Base-by-base conservation (phyloP, 2,797 vertebrate species). In the Xiphophorus birchmanni region DNA sequence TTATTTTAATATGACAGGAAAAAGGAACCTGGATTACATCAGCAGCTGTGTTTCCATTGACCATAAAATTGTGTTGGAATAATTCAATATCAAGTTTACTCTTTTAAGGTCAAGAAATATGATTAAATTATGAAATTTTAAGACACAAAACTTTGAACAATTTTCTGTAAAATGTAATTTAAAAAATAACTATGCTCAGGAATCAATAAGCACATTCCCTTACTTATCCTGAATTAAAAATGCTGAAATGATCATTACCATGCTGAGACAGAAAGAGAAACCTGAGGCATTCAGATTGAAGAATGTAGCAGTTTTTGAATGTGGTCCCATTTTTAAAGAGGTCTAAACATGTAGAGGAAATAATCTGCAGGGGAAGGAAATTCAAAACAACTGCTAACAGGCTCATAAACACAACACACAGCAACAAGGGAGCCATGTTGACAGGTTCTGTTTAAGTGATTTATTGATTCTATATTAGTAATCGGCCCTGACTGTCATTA, bases 1-100 rank as follows among this genome's bases (percentile, higher is more conserved):
- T 58, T 58, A 58, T 26, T 58, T 75, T 76, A 88, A 73, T 58
- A 79, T 52, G 40, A 77, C 78, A 71, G 12, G 12, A n/a, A 15
- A 44, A 42, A 44, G 12, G 1, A 67, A 8, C 7, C 17, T 21
- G 18, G 35, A 40, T 65, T 67, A 54, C 52, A 26, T 54, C 52
- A 54, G 23, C 9, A 26, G 23, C 11, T 13, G 54, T 54, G 52
- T 58, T 58, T n/a, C 23, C 52, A 54, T 3, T 52, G 21, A 23
- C 50, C 50, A 23, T 52, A 52, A 52, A 52, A 52, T 23, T 23
- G 8, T 52, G 21, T 23, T 52, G 21, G 23, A 52, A 52, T 52
- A 52, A 67, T 67, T 67, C 35, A 40, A 67, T 40, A 23, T 23
- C 63, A 40, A 40, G 37, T 40, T 67, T 67, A 67, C 35, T 40